Conservation (phyloP, 2,113 vertebrate genomes). For the Dasypus novemcinctus region DNA sequence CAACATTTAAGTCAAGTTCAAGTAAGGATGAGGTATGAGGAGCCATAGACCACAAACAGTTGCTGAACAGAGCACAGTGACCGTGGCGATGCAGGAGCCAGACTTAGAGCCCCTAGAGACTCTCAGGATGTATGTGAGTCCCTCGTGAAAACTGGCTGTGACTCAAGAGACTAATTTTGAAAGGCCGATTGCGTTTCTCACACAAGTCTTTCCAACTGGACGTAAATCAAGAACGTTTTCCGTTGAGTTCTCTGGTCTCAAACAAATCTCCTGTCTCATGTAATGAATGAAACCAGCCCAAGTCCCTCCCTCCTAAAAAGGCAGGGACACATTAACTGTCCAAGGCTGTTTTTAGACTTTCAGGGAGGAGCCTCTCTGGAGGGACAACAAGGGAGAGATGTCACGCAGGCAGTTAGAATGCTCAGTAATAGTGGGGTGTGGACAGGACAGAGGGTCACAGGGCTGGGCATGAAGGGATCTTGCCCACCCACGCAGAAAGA, state of each 20-base stretch:
- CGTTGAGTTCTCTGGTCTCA: constrained; percentile 20
- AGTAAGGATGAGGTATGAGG: neutral
- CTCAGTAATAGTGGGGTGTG: too few relatives aligned
- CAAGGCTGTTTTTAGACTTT: neutral
- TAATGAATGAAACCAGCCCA: neutral
- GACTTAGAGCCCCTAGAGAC: neutral
- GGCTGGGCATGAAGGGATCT: neutral
- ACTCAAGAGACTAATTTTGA: neutral
- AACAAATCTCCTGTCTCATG: neutral
- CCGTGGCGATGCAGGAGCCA: neutral
- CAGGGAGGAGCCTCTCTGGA: neutral
- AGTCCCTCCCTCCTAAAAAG: neutral
- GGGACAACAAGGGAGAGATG: neutral
- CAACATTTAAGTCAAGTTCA: neutral
- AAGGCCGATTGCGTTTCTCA: neutral
- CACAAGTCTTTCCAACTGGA: constrained; percentile 15
- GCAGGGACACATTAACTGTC: neutral
- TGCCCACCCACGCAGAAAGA: neutral
- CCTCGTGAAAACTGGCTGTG: neutral
- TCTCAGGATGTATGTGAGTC: neutral
- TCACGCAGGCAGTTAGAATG: accelerated
- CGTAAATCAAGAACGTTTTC: constrained; percentile 28
- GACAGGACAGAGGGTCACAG: neutral
- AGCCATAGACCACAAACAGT: neutral
- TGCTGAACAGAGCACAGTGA: neutral